Percentiles rank a stretch among this genome's conserved stretches.
phyloP scores from a whole-genome alignment of 2,888 invertebrate species.

The Acrobeloides nanus region DNA sequence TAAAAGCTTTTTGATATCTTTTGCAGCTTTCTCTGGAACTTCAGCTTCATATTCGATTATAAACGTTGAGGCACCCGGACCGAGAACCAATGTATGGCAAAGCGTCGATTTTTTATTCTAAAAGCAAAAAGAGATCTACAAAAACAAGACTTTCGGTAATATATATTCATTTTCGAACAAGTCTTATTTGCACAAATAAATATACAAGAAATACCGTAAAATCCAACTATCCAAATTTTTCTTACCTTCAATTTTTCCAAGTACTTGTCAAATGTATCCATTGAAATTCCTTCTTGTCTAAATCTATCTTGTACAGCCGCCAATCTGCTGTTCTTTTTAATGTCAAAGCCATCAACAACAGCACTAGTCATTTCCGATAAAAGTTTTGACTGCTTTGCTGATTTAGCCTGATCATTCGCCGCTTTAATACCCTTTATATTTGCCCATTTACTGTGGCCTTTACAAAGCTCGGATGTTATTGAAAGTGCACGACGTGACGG shows the following conservation, averaged over 20 bases:
- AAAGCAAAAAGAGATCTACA: slow-evolving; percentile 11
- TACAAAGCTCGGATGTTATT: slow-evolving; percentile 14
- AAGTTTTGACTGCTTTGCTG: slow-evolving; percentile 35
- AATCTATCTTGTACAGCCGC: slow-evolving; percentile 41
- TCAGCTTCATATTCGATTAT: slow-evolving; percentile 41
- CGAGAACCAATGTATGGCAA: slow-evolving; percentile 38
- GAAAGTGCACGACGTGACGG: slow-evolving; percentile 1
- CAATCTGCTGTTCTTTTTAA: slow-evolving; percentile 40
- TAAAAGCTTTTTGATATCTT: slow-evolving; percentile 7
- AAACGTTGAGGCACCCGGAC: slow-evolving; percentile 42
- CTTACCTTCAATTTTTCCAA: slow-evolving; percentile 35
- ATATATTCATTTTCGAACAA: neutral
- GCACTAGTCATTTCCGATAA: slow-evolving; percentile 26
- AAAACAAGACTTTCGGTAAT: neutral
- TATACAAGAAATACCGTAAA: too few relatives aligned
- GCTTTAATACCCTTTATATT: slow-evolving; percentile 48
- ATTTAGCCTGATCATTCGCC: slow-evolving; percentile 39
- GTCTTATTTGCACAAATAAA: slow-evolving; percentile 2
- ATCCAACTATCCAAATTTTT: neutral
- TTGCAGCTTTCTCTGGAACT: neutral
- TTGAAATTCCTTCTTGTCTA: slow-evolving; percentile 30
- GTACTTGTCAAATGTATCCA: slow-evolving; percentile 44
- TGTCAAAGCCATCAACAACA: slow-evolving; percentile 38
- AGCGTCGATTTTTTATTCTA: slow-evolving; percentile 44
- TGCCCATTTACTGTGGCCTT: slow-evolving; percentile 53